Conservation (phyloP, 1,140 invertebrate genomes). For the Metopolophium dirhodum region DNA sequence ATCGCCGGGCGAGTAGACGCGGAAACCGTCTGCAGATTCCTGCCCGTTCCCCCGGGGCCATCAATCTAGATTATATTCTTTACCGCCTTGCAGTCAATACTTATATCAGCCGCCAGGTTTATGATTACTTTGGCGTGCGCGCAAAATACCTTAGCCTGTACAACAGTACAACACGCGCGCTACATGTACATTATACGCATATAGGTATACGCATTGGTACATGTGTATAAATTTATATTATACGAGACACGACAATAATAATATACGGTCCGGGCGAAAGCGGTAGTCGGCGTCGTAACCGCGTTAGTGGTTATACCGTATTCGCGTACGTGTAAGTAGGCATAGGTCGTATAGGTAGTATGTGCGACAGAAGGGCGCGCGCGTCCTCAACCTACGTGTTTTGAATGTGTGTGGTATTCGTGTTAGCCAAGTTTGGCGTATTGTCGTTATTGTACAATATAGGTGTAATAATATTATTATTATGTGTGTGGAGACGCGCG, state of each 20-base stretch:
- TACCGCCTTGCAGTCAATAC: constrained; percentile 11
- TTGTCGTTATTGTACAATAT: background rate
- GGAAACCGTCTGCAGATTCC: constrained; percentile 23
- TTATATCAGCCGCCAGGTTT: background rate
- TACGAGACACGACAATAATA: background rate
- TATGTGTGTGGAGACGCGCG: too few relatives aligned
- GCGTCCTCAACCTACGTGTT: background rate
- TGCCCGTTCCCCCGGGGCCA: background rate
- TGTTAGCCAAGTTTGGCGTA: background rate
- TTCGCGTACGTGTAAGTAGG: background rate
- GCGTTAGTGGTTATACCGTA: background rate
- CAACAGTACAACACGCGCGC: too few relatives aligned
- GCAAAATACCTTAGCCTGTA: background rate
- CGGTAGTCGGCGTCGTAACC: background rate
- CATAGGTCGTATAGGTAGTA: too few relatives aligned
- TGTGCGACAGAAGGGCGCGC: background rate
- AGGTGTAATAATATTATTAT: too few relatives aligned
- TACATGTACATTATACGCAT: too few relatives aligned
- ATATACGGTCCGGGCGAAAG: background rate
- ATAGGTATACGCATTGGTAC: too few relatives aligned
- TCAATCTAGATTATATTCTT: constrained; percentile 51
- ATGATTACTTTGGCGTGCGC: constrained; percentile 24
- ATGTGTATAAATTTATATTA: background rate
- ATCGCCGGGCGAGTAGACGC: background rate
- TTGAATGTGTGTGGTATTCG: background rate